Base-by-base conservation (phyloP, 2,113 vertebrate species). In the Alethe diademata region DNA sequence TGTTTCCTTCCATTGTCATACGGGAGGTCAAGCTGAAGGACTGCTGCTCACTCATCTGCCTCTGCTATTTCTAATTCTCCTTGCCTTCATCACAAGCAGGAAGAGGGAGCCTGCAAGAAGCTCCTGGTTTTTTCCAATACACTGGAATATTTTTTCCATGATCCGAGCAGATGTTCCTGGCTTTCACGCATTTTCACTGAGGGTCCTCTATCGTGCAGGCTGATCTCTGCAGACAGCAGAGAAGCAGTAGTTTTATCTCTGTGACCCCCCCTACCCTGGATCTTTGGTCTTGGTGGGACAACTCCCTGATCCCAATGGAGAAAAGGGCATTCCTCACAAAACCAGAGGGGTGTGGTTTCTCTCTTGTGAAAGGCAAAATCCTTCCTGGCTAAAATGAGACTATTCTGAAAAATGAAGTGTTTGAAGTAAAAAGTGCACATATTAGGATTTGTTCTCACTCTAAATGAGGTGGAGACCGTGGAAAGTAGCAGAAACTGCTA, bases 1-100 rank as follows among this genome's bases (percentile, higher is more conserved):
- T 3, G 3, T 66, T 95, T 94, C 95, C 94, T 97, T 78, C 94
- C 71, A 93, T 96, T 96, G 93, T 96, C 57, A 67, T 7, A 35
- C 38, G 58, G 36, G 60, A 80, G 64, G 88, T 82, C 89, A 64
- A 15, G 15, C 73, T 15, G 4, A 73, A 93, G 91, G 73, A 50
- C 67, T 60, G 51, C 45, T 74, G 61, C 80, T 93, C 79, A 4
- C 73, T 43, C 76, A 25, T 78, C 89, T 94, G 76, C 89, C 53
- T 81, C 53, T 26, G 31, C 69, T 54, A n/a, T 83, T 89, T 58
- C 83, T 35, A 40, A 50, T 86, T 73, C 91, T 91, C 69, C 56
- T 84, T 3, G 7, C 56, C 67, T 88, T 62, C 72, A 66, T 62
- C 62, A 19, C 69, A n/a, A 64, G 86, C 90, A 94, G 95, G 93